A percentile compares a stretch with the other conserved stretches of the same genome.
These are phyloP conservation scores for Heliconius hermathena DNA, from an alignment of 1,140 invertebrate species.

Conservation along the genomic window DNA sequence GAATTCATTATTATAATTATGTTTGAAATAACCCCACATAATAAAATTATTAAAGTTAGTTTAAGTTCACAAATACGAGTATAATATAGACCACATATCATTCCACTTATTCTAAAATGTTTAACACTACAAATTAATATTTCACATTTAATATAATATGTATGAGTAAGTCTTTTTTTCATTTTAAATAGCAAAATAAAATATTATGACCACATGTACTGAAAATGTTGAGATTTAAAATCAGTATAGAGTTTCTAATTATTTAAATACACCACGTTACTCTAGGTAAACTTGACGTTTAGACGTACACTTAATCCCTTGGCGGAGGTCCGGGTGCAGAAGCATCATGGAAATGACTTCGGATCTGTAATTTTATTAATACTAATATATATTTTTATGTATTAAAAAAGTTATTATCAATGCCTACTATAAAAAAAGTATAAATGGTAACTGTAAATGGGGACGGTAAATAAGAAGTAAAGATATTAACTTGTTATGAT, in stretches of 20 bases:
- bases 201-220: neutral
- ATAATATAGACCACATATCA: neutral
- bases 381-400: neutral
- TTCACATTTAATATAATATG: neutral
- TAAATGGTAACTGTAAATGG: too few species aligned
- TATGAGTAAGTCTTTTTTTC: neutral
- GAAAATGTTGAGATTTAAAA: neutral
- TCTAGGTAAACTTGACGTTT: neutral
- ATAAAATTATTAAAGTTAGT: neutral
- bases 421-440: too few species aligned
- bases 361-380: constrained; percentile 44
- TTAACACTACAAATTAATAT: neutral
- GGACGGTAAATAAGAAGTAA: too few species aligned
- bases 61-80: neutral
- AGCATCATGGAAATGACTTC: constrained; percentile 48
- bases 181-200: neutral
- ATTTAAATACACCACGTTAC: neutral
- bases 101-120: neutral
- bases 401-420: too few species aligned
- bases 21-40: neutral
- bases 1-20: too few species aligned
- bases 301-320: neutral
- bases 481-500: too few species aligned
- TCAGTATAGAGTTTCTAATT: neutral
- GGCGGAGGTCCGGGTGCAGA: constrained; percentile 9